Base-by-base conservation (phyloP, 2,113 vertebrate species). In the Myrmophylax atrothorax region DNA sequence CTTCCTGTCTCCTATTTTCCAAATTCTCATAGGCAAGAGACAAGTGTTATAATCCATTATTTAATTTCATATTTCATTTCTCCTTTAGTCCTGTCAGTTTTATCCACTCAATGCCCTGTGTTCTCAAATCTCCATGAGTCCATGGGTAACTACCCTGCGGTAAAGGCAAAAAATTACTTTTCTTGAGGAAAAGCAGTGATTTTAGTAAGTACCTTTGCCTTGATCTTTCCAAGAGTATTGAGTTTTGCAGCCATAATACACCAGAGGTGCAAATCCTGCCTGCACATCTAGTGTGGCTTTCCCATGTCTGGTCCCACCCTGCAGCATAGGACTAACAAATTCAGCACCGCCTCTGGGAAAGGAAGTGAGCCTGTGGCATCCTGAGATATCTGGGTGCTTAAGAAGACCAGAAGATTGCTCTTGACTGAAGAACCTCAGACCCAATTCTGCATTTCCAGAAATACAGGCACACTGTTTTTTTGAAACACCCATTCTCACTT, bases 41-140 rank as follows among this genome's bases (percentile, higher is more conserved):
- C 63, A 83, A 90, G 59, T 59, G 40, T 35, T 87, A 72, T 60
- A 96, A 95, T 81, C 83, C 63, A 84, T 85, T 89, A 90, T 72
- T 86, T 90, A 87, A 87, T 94, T 92, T 80, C 25, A 20, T 64
- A 60, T 80, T 73, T 94, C 10, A 1, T 80, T 93, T 92, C 76
- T 92, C 40, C 37, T 50, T 75, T 75, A 60, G 19, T 60, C 49
- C 29, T 72, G 31, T 58, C 69, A 60, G 35, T 89, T 93, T 93
- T 84, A 88, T 70, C 58, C 53, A 29, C 33, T 50, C 35, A 53
- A 53, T 78, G 70, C 18, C 63, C 76, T 56, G 28, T 84, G 46
- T 46, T 81, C 40, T 90, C 29, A 9, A 72, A 92, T 37, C 56
- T 46, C 31, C 18, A 1, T 17, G 52, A 84, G 44, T 55, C 77